Evolutionary conservation across 2,888 invertebrate species (phyloP).

Genomic region (Cephus pulcher): DNA sequence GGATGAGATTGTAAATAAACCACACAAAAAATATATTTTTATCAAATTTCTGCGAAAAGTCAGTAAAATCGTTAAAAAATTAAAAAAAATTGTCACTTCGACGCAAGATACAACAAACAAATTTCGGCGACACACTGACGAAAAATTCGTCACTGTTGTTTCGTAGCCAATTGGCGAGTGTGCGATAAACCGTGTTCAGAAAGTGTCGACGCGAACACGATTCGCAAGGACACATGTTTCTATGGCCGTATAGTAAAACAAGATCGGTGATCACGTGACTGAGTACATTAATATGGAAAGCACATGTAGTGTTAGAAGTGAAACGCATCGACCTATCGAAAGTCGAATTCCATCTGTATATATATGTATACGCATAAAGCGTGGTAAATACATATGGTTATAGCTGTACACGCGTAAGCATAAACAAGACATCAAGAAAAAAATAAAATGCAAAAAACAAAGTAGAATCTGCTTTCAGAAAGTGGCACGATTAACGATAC

Average conservation of each 20-base stretch:
- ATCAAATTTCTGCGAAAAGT: too few species aligned
- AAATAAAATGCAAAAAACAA: too few species aligned
- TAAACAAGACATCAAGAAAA: too few species aligned
- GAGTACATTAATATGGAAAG: not conserved
- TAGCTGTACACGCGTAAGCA: too few species aligned
- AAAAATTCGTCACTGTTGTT: not conserved
- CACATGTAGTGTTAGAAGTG: not conserved
- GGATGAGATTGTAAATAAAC: too few species aligned
- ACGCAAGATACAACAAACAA: not conserved
- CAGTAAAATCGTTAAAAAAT: too few species aligned
- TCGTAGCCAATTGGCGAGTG: not conserved
- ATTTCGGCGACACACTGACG: not conserved
- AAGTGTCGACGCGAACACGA: not conserved
- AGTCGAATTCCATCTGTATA: not conserved
- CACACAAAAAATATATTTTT: too few species aligned
- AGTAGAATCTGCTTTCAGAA: too few species aligned
- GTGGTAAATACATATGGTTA: too few species aligned
- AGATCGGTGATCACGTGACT: not conserved
- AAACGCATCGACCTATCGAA: slow-evolving; percentile 1
- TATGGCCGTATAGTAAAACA: not conserved
- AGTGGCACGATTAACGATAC: too few species aligned
- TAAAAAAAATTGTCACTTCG: not conserved
- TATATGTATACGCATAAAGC: not conserved
- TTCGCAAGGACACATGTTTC: not conserved
- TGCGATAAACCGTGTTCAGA: not conserved